Evolutionary conservation across 2,113 vertebrate genomes (phyloP).

Genomic region (Paracanthobrama guichenoti): DNA sequence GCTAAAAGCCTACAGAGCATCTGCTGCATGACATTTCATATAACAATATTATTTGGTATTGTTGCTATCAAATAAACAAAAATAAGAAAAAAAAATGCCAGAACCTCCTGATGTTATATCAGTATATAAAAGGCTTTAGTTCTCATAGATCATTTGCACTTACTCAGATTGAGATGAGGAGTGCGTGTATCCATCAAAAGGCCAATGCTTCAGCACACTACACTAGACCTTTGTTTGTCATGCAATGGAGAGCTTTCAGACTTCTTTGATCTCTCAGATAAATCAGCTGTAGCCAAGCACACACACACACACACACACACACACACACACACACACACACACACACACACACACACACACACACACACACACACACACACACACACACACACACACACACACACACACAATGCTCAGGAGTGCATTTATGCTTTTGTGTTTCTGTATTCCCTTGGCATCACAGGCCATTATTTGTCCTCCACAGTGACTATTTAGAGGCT

Average conservation of each 20-base stretch:
- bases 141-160: neutral
- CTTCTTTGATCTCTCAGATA: constrained; percentile 18
- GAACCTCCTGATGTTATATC: neutral
- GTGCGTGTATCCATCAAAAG: neutral
- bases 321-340: neutral
- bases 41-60: neutral
- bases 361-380: neutral
- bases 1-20: neutral
- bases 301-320: constrained; percentile 1
- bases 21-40: constrained; percentile 3
- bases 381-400: neutral
- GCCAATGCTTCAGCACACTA: neutral
- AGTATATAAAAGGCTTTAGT: neutral
- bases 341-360: neutral
- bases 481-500: constrained; percentile 19
- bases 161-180: neutral
- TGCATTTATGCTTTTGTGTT: constrained; percentile 36
- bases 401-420: constrained; percentile 17
- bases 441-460: constrained; percentile 37
- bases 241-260: constrained; percentile 9
- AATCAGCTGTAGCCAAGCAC: neutral
- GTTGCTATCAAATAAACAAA: neutral
- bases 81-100: neutral
- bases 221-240: neutral
- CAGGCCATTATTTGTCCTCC: constrained; percentile 33